These are phyloP conservation scores for Propithecus coquereli DNA, from an alignment of 2,113 vertebrate species.

Conservation along the genomic window DNA sequence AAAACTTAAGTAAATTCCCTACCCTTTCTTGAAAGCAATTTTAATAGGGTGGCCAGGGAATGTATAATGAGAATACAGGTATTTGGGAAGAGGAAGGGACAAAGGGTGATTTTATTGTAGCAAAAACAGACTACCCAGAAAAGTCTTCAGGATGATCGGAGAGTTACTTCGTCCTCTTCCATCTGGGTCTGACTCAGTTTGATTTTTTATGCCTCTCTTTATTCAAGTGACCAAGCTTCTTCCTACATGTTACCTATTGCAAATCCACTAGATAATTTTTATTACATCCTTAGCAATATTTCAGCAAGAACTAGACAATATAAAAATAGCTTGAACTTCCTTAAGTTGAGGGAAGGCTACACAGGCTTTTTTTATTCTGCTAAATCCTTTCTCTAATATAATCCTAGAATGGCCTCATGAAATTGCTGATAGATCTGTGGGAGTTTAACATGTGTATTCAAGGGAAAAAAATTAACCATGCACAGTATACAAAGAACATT, in stretches of 20 bases:
- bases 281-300: slow-evolving; percentile 40
- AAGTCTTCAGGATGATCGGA: not conserved
- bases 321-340: slow-evolving; percentile 62
- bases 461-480: slow-evolving; percentile 42
- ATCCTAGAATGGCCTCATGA: slow-evolving; percentile 58
- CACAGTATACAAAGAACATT: slow-evolving; percentile 27
- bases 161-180: not conserved
- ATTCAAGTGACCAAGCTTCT: slow-evolving; percentile 10
- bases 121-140: not conserved
- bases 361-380: slow-evolving; percentile 15
- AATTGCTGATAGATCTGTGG: slow-evolving; percentile 50
- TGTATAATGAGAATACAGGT: not conserved
- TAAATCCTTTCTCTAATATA: slow-evolving; percentile 53
- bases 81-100: not conserved
- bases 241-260: not conserved
- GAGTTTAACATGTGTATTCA: slow-evolving; percentile 48
- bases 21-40: not conserved
- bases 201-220: not conserved
- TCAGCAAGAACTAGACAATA: slow-evolving; percentile 37
- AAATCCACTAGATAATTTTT: slow-evolving; percentile 35
- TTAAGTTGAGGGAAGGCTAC: slow-evolving; percentile 38
- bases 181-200: not conserved
- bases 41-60: not conserved
- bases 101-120: not conserved
- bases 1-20: not conserved